Conservation (phyloP, 1,140 invertebrate species). For the Pseudomyrmex flavicornis region DNA sequence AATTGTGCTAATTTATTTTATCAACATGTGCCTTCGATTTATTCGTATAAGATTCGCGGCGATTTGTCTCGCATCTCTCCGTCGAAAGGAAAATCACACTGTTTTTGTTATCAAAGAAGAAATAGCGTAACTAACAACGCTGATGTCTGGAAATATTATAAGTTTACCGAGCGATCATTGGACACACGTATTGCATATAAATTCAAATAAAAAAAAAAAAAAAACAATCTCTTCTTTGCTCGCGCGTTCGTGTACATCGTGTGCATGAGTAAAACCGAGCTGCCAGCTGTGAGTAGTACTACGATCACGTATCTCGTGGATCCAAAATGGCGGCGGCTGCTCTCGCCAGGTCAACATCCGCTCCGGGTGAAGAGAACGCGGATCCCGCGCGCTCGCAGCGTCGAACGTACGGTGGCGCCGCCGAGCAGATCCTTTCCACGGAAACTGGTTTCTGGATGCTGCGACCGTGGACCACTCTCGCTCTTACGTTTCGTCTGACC, state of each 20-base stretch:
- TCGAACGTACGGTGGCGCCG: conserved; percentile 66
- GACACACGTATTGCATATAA: background rate
- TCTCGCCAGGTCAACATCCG: conserved; percentile 77
- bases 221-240: conserved; percentile 24
- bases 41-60: background rate
- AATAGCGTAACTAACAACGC: background rate
- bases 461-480: conserved; percentile 69
- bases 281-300: conserved; percentile 79
- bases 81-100: background rate
- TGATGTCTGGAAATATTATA: background rate
- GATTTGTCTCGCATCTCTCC: background rate
- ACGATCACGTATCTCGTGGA: conserved; percentile 73
- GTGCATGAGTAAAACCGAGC: conserved; percentile 58
- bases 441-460: conserved; percentile 67
- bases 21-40: background rate
- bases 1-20: background rate
- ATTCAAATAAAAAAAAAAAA: conserved; percentile 13
- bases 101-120: background rate
- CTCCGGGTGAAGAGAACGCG: conserved; percentile 67
- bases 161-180: background rate
- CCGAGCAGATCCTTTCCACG: conserved; percentile 66
- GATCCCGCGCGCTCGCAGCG: conserved; percentile 43
- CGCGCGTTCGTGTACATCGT: conserved; percentile 41
- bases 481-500: conserved; percentile 67
- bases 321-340: conserved; percentile 75